Percentiles rank a stretch among this genome's conserved stretches.
These are phyloP conservation scores for Drosophila mayaguana DNA, from an alignment of 2,888 invertebrate genomes.

Conservation along the genomic window DNA sequence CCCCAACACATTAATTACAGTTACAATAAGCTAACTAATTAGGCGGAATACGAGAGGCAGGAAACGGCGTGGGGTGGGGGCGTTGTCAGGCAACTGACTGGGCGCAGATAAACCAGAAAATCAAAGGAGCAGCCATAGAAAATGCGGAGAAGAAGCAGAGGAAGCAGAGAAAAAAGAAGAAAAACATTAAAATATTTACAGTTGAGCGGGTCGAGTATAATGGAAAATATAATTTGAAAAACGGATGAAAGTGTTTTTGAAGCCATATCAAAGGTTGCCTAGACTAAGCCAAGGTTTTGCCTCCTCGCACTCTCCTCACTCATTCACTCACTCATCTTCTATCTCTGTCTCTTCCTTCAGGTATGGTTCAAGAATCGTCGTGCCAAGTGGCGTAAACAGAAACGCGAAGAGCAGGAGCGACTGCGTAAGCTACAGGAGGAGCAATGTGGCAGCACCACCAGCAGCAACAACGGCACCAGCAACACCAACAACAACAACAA, in stretches of 20 bases:
- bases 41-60: constrained; percentile 51
- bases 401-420: constrained; percentile 94
- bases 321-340: constrained; percentile 43
- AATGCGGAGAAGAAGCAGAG: constrained; percentile 19
- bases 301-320: background rate
- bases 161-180: constrained; percentile 11
- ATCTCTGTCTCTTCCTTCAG: constrained; percentile 85
- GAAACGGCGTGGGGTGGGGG: background rate
- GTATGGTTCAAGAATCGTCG: constrained; percentile 98
- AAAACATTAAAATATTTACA: constrained; percentile 63
- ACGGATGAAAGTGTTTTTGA: constrained; percentile 86
- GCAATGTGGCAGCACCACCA: constrained; percentile 85
- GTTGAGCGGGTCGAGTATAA: constrained; percentile 24
- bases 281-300: constrained; percentile 45
- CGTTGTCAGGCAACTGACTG: constrained; percentile 53
- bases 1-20: constrained; percentile 82
- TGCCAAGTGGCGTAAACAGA: constrained; percentile 98
- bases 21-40: constrained; percentile 85
- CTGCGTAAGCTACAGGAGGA: constrained; percentile 93
- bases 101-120: constrained; percentile 37
- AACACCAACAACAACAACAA: constrained; percentile 84
- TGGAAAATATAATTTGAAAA: constrained; percentile 84
- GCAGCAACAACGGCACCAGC: constrained; percentile 40
- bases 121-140: constrained; percentile 39
- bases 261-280: constrained; percentile 77